phyloP scores from a whole-genome alignment of 1,140 invertebrate species.

The Aphaenogaster floridana region DNA sequence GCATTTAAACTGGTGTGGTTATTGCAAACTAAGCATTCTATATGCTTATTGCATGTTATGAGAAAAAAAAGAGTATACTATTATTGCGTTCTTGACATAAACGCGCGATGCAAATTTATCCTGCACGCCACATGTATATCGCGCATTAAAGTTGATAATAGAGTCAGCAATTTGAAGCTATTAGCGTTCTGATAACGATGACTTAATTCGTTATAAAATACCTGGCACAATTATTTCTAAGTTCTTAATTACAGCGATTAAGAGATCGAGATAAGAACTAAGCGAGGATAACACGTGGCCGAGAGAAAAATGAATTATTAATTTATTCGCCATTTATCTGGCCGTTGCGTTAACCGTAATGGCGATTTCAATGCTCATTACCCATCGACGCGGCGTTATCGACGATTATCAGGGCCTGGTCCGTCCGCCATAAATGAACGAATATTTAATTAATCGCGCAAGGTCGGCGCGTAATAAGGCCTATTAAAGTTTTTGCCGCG shows the following conservation, averaged over 20 bases:
- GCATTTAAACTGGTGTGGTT: not conserved
- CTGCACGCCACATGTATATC: not conserved
- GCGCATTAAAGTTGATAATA: slow-evolving; percentile 40
- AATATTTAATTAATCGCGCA: slow-evolving; percentile 65
- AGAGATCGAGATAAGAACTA: slow-evolving; percentile 49
- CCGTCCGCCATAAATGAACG: slow-evolving; percentile 39
- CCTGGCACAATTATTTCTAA: slow-evolving; percentile 33
- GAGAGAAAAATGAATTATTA: slow-evolving; percentile 42
- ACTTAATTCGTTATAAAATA: slow-evolving; percentile 35
- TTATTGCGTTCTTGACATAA: not conserved
- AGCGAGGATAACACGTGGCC: slow-evolving; percentile 18
- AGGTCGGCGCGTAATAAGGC: slow-evolving; percentile 54
- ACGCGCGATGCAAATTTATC: slow-evolving; percentile 20
- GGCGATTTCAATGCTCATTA: slow-evolving; percentile 56
- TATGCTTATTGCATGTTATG: not conserved
- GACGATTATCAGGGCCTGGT: slow-evolving; percentile 15
- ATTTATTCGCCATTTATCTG: slow-evolving; percentile 46
- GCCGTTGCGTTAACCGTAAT: slow-evolving; percentile 41
- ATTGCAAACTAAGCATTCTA: slow-evolving; percentile 17
- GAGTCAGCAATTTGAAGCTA: slow-evolving; percentile 32
- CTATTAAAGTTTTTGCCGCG: slow-evolving; percentile 52
- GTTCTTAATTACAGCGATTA: slow-evolving; percentile 47
- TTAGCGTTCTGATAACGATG: slow-evolving; percentile 19
- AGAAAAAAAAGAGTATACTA: slow-evolving; percentile 7
- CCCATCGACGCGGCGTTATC: slow-evolving; percentile 4